phyloP scores from a whole-genome alignment of 2,888 invertebrate genomes.

The Altica lythri region DNA sequence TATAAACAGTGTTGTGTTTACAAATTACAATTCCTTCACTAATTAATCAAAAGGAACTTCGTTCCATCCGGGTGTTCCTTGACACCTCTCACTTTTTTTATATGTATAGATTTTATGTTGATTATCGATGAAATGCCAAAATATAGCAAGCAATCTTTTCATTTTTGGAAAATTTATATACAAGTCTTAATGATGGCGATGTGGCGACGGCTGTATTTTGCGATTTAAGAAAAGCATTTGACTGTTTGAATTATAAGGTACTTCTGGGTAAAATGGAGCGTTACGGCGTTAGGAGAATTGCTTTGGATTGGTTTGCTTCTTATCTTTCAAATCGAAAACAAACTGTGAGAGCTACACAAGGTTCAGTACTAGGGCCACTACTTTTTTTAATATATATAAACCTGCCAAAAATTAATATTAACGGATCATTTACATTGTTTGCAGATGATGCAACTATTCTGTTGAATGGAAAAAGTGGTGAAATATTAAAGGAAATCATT shows the following conservation, averaged over 20 bases:
- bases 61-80: no score
- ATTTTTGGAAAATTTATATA: no score
- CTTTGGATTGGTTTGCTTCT: constrained; percentile 7
- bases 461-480: no score
- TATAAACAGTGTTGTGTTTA: no score
- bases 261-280: neutral
- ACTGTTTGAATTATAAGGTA: constrained; percentile 5
- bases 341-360: neutral
- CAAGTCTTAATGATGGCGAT: no score
- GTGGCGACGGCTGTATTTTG: constrained; percentile 7
- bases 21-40: no score
- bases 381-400: neutral
- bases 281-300: constrained; percentile 1
- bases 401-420: neutral
- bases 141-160: no score
- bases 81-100: no score
- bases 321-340: constrained; percentile 4
- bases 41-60: no score
- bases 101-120: no score
- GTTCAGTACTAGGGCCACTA: neutral
- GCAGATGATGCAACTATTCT: neutral
- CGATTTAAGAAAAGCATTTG: constrained; percentile 10
- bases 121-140: no score
- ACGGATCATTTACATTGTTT: neutral
- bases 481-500: no score